Evolutionary conservation across 35 echinoderm and acorn worm genomes (phyloP), one percentile per base, ranked within the genome.

Genomic region (Hemicentrotus pulcherrimus): DNA sequence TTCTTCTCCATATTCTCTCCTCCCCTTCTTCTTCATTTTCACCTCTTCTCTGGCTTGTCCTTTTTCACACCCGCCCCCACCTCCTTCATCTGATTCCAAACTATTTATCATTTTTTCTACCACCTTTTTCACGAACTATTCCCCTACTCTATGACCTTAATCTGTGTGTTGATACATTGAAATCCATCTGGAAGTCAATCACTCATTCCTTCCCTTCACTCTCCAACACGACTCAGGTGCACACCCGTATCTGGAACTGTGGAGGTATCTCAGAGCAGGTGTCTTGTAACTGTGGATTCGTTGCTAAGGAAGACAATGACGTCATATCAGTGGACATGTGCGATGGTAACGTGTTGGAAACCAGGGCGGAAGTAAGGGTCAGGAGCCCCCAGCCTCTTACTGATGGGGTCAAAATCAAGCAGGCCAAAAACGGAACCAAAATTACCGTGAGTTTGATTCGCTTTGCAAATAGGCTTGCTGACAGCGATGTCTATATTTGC

Each of bases 251-350:
- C 61, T 99, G 98, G 98, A 89, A 97, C 52, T 99, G 98, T 87
- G 97, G 98, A 35, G 96, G 97, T 47, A 91, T 96, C 14, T 48
- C 32, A 31, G 91, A 99, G 22, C 94, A 92, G 85, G 96, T 98
- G 24, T 99, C 98, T 1, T 99, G 98, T 88, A 99, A 97, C 94
- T 99, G 98, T 91, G 98, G 98, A 6, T 99, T 99, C 90, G 98
- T 98, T 85, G 98, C 95, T 47, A 94, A 97, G 70, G 98, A 99
- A 94, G 97, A 98, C 35, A 99, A 99, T 96, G 97, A 99, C 95
- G 94, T 99, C 71, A 98, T 99, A 22, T 97, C 98, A 9, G 97
- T 99, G 5, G 98, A 99, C 90, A 98, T 98, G 97, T 99, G 98
- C 85, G 91, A 97, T 16, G 98, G 98, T 30, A 95, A 95, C 31